Percentiles rank a stretch among this genome's conserved stretches.
phyloP scores from a whole-genome alignment of 1,140 invertebrate genomes.

The Plutomurus gul region DNA sequence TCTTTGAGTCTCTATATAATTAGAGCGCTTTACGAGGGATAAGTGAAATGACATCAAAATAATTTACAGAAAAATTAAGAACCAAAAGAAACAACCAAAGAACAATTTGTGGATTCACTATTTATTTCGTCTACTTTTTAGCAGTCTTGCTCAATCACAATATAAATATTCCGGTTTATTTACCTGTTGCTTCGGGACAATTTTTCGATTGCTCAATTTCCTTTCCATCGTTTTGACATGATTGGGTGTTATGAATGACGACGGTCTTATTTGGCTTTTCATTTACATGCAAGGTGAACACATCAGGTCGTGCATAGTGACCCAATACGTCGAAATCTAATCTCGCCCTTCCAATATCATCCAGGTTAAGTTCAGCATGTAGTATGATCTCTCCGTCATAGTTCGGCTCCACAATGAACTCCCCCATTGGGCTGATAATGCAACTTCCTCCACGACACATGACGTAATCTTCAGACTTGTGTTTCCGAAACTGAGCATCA shows the following conservation, averaged over 20 bases:
- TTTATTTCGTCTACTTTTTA: no score
- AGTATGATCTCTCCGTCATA: constrained; percentile 41
- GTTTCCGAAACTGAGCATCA: neutral
- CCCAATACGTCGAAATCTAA: constrained; percentile 45
- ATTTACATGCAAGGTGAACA: constrained; percentile 41
- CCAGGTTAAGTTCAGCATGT: constrained; percentile 41
- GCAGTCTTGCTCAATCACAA: no score
- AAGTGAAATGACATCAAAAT: no score
- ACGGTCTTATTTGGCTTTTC: constrained; percentile 30
- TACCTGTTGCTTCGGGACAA: no score
- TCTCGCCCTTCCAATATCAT: constrained; percentile 34
- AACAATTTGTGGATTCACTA: no score
- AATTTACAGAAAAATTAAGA: no score
- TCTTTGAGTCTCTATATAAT: no score
- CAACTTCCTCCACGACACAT: constrained; percentile 40
- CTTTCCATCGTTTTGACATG: no score
- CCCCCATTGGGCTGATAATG: constrained; percentile 35
- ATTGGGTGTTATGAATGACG: neutral
- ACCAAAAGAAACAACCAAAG: no score
- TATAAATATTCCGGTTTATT: no score
- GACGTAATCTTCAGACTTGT: constrained; percentile 22
- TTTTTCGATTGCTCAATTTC: no score
- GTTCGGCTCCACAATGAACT: constrained; percentile 41
- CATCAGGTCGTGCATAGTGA: constrained; percentile 46
- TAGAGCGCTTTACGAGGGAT: no score